phyloP scores from a whole-genome alignment of 2,113 vertebrate species.

The Equus quagga region DNA sequence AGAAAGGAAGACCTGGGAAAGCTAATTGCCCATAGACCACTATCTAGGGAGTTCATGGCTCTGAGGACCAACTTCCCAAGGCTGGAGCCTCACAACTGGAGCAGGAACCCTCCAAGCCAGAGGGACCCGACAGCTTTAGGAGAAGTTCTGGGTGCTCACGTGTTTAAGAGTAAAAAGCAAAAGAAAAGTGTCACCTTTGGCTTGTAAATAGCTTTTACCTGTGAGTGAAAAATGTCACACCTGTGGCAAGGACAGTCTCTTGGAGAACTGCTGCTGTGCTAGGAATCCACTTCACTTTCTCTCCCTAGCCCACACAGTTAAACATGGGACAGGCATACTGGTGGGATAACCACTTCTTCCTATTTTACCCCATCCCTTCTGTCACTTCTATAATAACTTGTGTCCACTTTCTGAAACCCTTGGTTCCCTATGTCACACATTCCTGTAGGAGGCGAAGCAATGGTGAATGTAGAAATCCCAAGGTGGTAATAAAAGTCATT shows the following conservation, averaged over 20 bases:
- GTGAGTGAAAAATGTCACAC: background rate
- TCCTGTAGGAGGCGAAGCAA: background rate
- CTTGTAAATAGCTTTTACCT: background rate
- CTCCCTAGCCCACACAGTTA: background rate
- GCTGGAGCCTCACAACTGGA: background rate
- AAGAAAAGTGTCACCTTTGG: background rate
- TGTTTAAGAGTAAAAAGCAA: background rate
- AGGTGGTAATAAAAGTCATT: background rate
- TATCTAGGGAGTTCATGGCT: fast-evolving
- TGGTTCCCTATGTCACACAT: background rate
- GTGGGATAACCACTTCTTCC: background rate
- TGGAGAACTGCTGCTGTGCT: background rate
- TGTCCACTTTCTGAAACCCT: background rate
- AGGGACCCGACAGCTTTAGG: background rate
- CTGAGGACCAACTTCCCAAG: background rate
- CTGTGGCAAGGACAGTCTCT: background rate
- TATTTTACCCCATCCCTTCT: background rate
- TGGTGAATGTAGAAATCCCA: background rate
- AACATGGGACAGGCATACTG: background rate
- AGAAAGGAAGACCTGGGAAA: background rate
- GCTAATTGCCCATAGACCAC: background rate
- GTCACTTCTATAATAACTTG: background rate
- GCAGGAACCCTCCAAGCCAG: background rate
- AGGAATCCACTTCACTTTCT: background rate
- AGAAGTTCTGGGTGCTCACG: background rate